Conservation (phyloP, 2,888 invertebrate genomes). For the Thyatira batis region DNA sequence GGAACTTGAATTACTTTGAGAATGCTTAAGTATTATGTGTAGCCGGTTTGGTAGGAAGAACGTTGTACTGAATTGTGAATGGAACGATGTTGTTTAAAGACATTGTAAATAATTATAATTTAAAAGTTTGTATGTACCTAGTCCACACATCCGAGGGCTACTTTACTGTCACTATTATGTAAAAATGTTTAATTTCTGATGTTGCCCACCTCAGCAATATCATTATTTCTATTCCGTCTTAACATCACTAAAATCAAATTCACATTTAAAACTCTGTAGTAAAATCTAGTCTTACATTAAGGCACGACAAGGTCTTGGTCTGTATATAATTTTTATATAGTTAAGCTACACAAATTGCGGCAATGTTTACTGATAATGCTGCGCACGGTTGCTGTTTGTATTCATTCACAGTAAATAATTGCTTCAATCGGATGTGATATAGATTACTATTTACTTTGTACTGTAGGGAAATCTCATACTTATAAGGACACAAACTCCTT, state of each 20-base stretch:
- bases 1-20: slow-evolving; percentile 24
- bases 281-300: slow-evolving; percentile 81
- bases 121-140: slow-evolving; percentile 32
- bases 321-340: slow-evolving; percentile 72
- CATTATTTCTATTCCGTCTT: slow-evolving; percentile 35
- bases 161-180: slow-evolving; percentile 39
- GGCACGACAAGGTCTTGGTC: slow-evolving; percentile 71
- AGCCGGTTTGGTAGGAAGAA: not conserved
- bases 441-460: slow-evolving; percentile 65
- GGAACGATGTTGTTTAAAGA: slow-evolving; percentile 44
- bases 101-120: slow-evolving; percentile 49
- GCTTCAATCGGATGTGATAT: slow-evolving; percentile 75
- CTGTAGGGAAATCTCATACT: slow-evolving; percentile 70
- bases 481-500: slow-evolving; percentile 47
- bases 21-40: not conserved
- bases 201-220: slow-evolving; percentile 50
- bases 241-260: slow-evolving; percentile 50
- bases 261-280: slow-evolving; percentile 72
- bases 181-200: slow-evolving; percentile 43
- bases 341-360: slow-evolving; percentile 55
- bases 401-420: slow-evolving; percentile 63
- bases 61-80: slow-evolving; percentile 26
- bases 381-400: slow-evolving; percentile 28
- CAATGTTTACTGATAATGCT: slow-evolving; percentile 60
- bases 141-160: slow-evolving; percentile 37